Conservation (phyloP, 2,113 vertebrate genomes). For the Myrmecophaga tridactyla region DNA sequence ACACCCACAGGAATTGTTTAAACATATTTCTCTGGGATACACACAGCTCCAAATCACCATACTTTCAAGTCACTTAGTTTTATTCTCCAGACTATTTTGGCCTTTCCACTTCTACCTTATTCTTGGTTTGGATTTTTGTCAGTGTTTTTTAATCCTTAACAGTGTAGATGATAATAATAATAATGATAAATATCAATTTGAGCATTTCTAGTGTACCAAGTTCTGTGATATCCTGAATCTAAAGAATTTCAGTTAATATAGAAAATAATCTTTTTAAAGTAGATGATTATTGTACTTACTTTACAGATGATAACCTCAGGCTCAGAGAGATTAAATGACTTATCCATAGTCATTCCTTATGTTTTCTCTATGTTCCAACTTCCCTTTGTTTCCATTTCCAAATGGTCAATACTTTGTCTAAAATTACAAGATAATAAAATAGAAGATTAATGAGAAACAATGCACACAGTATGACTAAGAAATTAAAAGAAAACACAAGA, state of each 20-base stretch:
- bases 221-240: not conserved
- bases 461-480: not conserved
- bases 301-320: not conserved
- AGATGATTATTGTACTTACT: not conserved
- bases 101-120: not conserved
- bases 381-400: not conserved
- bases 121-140: not conserved
- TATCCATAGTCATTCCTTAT: fast-evolving
- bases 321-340: not conserved
- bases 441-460: not conserved
- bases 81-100: not conserved
- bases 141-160: not conserved
- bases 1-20: no score
- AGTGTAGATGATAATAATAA: no score
- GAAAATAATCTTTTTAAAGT: not conserved
- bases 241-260: not conserved
- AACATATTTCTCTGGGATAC: no score
- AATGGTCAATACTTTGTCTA: not conserved
- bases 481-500: not conserved
- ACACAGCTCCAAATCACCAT: no score
- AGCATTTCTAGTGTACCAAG: not conserved
- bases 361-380: no score
- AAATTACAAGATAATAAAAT: not conserved
- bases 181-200: not conserved
- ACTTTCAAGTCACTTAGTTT: not conserved